These are phyloP conservation scores for Stictonetta naevosa DNA, from an alignment of 2,113 vertebrate genomes.

Conservation along the genomic window DNA sequence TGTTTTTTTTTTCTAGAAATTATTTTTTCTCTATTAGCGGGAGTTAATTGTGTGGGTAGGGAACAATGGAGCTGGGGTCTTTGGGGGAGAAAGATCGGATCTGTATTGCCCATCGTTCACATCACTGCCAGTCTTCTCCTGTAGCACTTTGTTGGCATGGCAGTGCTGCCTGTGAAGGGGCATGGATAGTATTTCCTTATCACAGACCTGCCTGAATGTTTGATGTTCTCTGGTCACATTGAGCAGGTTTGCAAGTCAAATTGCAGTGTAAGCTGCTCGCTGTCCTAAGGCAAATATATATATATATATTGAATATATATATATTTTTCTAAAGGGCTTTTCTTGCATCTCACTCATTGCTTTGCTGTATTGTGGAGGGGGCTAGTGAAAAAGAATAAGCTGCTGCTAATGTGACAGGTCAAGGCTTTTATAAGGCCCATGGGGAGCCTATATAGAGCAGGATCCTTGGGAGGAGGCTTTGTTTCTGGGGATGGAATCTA, in stretches of 20 bases:
- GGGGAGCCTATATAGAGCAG: slow-evolving; percentile 60
- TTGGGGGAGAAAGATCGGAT: not conserved
- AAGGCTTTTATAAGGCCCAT: slow-evolving; percentile 59
- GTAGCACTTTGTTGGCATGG: not conserved
- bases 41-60: not conserved
- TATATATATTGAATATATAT: not conserved
- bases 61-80: not conserved
- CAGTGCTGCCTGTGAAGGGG: not conserved
- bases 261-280: not conserved
- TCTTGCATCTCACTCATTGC: not conserved
- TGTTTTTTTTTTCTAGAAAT: not conserved
- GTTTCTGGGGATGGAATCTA: slow-evolving; percentile 64
- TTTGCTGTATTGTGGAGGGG: slow-evolving; percentile 41
- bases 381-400: slow-evolving; percentile 50
- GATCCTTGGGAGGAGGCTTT: slow-evolving; percentile 59
- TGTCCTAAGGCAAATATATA: not conserved
- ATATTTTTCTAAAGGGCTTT: not conserved
- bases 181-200: not conserved
- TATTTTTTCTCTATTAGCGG: not conserved
- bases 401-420: slow-evolving; percentile 68
- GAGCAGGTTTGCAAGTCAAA: not conserved
- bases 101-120: not conserved
- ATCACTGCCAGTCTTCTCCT: not conserved
- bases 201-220: slow-evolving; percentile 17
- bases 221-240: not conserved